Evolutionary conservation across 2,797 vertebrate species (phyloP), one percentile per base, ranked within the genome.

Genomic region (Bufotes viridis): DNA sequence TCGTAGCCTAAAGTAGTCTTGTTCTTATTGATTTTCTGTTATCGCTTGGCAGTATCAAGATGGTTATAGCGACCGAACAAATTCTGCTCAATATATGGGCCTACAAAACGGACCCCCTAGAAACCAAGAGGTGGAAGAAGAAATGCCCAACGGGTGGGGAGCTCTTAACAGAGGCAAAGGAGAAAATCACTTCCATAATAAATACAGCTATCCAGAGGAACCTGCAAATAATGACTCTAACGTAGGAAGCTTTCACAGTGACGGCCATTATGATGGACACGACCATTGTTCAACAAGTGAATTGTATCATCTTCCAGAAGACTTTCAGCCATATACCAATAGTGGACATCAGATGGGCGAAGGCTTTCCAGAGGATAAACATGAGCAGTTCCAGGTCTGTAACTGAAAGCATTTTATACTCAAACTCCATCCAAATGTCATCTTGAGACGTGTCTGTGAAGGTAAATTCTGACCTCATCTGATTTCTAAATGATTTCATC

Each of bases 301-400:
- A 18, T 74, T 93, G 6, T 94, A 93, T 90, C 94, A 94, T 22
- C 91, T 94, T 76, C 92, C 93, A 3, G 92, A 93, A 91, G 93
- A 94, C 89, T 96, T 96, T 87, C 93, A 95, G 53, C 93, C 93
- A 0, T 95, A 93, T 84, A 92, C 92, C 18, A 94, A 90, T 85
- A 91, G 91, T 87, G 84, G 58, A 65, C 90, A 90, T 78, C 93
- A 90, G 7, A 93, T 93, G 86, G 86, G 34, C 84, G 92, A 93
- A 90, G 89, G 92, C 72, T 92, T 96, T 82, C 90, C 94, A 61
- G 93, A 93, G 88, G 76, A 91, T 84, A 83, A 92, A 9, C 93
- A 94, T 67, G 95, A 96, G 58, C 93, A 93, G 87, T 94, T 96
- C 93, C 96, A 97, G 94, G 97, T 99, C 92, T 91, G 90, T 84